Evolutionary conservation across 2,888 invertebrate species (phyloP), one percentile per base, ranked within the genome.

Genomic region (Morinoia aosen): DNA sequence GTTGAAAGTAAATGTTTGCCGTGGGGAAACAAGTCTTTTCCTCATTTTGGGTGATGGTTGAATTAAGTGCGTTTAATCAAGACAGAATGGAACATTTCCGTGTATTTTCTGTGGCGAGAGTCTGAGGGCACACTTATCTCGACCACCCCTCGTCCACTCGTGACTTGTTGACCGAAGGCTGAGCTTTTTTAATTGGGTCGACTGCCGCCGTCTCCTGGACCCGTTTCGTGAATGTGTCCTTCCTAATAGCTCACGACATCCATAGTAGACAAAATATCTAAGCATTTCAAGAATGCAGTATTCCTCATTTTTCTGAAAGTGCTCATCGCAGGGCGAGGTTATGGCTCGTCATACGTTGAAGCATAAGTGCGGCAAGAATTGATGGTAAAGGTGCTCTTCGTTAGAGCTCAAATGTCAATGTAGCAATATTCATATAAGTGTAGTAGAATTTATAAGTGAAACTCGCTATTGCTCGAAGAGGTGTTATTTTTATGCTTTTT

Each of bases 11-110:
- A 76, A 76, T 76, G 33, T 76, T 33, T 76, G 33, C 76, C 33
- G 25, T 16, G 76, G 76, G 76, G 25, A 76, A 76, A 61, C 61
- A 61, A 12, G 61, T 61, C 19, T 61, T 61, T 61, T 61, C 8
- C 14, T 61, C 76, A 16, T 16, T 76, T 33, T 76, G 76, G 10
- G 76, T 1, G 19, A 76, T 76, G 76, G 33, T 33, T 8, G 33
- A 76, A 76, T 76, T 76, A 76, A 76, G 76, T 76, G 76, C 76
- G 76, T 76, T 76, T 76, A 76, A 76, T 76, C 76, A 76, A 76
- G 76, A 76, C 76, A 33, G 76, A 76, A 76, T 76, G 76, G 25
- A 76, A 76, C 76, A 76, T 76, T 76, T 76, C 61, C 2, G 12
- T 33, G 76, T 76, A 76, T 76, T 76, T 76, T 76, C 33, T 76